phyloP scores from a whole-genome alignment of 2,888 invertebrate genomes.

The Tachystola acroxantha region DNA sequence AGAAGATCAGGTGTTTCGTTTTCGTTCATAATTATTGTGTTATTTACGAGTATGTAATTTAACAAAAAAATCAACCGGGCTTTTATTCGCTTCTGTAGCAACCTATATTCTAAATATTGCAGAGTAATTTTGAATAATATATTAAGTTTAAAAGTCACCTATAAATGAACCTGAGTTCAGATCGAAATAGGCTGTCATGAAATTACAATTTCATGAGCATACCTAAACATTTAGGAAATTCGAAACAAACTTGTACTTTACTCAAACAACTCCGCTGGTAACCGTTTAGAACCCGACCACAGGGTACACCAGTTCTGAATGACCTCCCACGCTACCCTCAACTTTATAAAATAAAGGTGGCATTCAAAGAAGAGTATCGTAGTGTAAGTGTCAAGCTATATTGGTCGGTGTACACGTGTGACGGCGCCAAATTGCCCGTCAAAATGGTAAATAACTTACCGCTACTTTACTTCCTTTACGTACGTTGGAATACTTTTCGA shows the following conservation, averaged over 20 bases:
- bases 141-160: no score
- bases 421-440: slow-evolving; percentile 58
- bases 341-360: neutral
- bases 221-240: slow-evolving; percentile 20
- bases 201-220: slow-evolving; percentile 12
- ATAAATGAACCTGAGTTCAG: no score
- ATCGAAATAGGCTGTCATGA: no score
- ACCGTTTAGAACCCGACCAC: slow-evolving; percentile 19
- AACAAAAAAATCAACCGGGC: no score
- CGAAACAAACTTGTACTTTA: slow-evolving; percentile 22
- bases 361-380: neutral
- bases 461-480: no score
- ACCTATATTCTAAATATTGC: no score
- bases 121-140: no score
- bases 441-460: slow-evolving; percentile 56
- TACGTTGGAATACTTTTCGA: no score
- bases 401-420: slow-evolving; percentile 35
- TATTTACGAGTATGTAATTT: no score
- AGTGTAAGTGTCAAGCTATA: slow-evolving; percentile 27
- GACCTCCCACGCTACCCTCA: slow-evolving; percentile 11
- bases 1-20: no score
- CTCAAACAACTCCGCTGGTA: slow-evolving; percentile 17
- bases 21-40: no score
- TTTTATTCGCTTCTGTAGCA: no score
- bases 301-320: slow-evolving; percentile 13